phyloP scores from a whole-genome alignment of 1,140 invertebrate genomes.

The Drosophila fuyamai region DNA sequence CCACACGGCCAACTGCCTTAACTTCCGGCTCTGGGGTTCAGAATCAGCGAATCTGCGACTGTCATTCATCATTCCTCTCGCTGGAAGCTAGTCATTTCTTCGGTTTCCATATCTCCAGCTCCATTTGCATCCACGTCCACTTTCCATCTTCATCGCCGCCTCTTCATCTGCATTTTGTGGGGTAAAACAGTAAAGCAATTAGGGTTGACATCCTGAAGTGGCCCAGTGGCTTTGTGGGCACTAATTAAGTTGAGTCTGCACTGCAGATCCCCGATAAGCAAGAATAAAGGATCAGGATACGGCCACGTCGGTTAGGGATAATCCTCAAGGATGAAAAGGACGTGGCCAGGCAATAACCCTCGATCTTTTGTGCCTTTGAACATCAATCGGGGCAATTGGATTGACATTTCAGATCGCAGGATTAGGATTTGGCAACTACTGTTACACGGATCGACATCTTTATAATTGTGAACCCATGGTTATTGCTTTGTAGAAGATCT shows the following conservation, averaged over 20 bases:
- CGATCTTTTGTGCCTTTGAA: slow-evolving; percentile 1
- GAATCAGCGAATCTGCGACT: slow-evolving; percentile 23
- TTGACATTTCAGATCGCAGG: slow-evolving; percentile 18
- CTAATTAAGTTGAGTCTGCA: slow-evolving; percentile 69
- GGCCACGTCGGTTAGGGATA: slow-evolving; percentile 16
- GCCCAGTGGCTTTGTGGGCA: slow-evolving; percentile 58
- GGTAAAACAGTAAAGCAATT: not conserved
- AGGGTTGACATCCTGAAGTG: slow-evolving; percentile 73
- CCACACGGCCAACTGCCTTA: slow-evolving; percentile 59
- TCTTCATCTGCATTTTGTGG: too few relatives aligned
- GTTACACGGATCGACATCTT: not conserved
- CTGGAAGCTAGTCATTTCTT: slow-evolving; percentile 39
- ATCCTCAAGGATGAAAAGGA: slow-evolving; percentile 17
- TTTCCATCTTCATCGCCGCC: too few relatives aligned
- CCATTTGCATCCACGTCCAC: slow-evolving; percentile 1
- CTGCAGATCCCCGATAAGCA: slow-evolving; percentile 65
- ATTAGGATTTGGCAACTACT: not conserved
- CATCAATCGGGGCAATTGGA: slow-evolving; percentile 15
- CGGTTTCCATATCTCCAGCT: slow-evolving; percentile 1
- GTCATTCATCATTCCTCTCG: slow-evolving; percentile 34
- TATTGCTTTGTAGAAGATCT: not conserved
- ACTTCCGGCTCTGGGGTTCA: slow-evolving; percentile 46
- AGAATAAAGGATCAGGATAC: slow-evolving; percentile 45
- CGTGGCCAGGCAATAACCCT: not conserved
- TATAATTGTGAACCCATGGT: not conserved